phyloP scores from a whole-genome alignment of 2,797 vertebrate genomes.

The Crotalus adamanteus region DNA sequence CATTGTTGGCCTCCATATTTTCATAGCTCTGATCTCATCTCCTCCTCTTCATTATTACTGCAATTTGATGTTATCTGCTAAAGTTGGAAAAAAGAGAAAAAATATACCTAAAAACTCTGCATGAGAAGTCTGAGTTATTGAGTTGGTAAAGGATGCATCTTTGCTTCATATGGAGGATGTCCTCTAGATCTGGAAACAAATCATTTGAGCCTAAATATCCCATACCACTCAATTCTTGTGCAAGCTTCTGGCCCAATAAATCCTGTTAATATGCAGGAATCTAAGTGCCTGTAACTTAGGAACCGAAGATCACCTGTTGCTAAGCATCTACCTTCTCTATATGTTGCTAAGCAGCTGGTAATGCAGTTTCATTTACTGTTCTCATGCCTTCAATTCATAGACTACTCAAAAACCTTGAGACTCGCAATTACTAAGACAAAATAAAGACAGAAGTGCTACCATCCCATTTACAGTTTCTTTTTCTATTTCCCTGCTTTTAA shows the following conservation, averaged over 20 bases:
- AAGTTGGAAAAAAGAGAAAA: background rate
- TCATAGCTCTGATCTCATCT: background rate
- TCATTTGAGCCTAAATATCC: background rate
- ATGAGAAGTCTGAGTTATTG: background rate
- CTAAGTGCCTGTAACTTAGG: background rate
- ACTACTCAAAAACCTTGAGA: background rate
- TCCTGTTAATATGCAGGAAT: conserved; percentile 3
- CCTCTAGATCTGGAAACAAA: background rate
- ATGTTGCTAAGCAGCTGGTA: conserved; percentile 30
- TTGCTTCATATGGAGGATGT: background rate
- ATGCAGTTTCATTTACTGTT: conserved; percentile 19
- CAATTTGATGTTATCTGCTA: background rate
- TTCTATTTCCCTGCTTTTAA: background rate
- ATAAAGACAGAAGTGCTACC: background rate
- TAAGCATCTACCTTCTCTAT: conserved; percentile 20
- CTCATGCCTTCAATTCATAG: conserved; percentile 13
- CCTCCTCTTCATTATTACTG: background rate
- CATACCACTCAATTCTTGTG: background rate
- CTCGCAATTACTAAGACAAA: background rate
- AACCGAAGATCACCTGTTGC: conserved; percentile 35
- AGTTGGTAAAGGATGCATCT: background rate
- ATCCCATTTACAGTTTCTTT: background rate
- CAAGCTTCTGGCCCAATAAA: background rate
- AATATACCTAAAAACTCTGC: background rate
- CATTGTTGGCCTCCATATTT: background rate